These are phyloP conservation scores for Gambusia holbrooki DNA, from an alignment of 2,113 vertebrate species.

Conservation along the genomic window DNA sequence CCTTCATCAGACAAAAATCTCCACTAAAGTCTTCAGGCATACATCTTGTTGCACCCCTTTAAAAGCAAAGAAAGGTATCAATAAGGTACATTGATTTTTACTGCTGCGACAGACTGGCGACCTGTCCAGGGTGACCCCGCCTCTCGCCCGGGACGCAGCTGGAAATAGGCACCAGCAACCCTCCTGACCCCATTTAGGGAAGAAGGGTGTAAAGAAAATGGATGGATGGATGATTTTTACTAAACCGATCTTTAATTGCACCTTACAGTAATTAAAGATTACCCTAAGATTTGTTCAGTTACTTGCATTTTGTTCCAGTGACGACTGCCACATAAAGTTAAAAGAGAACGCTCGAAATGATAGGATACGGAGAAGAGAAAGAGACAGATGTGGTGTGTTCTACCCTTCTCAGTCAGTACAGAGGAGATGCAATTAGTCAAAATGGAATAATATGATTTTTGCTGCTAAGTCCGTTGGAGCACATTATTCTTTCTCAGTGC, in stretches of 20 bases:
- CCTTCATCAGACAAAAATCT: too few species aligned
- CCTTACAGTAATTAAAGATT: background rate
- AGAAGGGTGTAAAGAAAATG: too few species aligned
- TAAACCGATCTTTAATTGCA: background rate
- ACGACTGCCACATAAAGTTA: conserved; percentile 46
- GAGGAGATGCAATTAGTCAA: conserved; percentile 68
- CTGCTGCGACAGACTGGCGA: too few species aligned
- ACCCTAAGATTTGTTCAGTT: conserved; percentile 2
- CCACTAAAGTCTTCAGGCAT: too few species aligned
- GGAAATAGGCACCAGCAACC: too few species aligned
- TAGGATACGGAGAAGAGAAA: conserved; percentile 4
- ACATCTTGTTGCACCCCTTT: too few species aligned
- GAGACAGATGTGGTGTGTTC: conserved; percentile 17
- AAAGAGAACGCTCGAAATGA: conserved; percentile 29
- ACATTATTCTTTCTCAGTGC: conserved; percentile 42
- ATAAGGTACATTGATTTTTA: background rate
- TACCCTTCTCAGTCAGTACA: conserved; percentile 24
- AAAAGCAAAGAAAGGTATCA: too few species aligned
- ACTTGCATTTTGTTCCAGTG: conserved; percentile 10
- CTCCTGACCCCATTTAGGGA: too few species aligned
- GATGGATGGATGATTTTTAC: too few species aligned
- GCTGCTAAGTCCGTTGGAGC: conserved; percentile 69
- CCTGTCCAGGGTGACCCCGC: too few species aligned
- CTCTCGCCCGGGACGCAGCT: too few species aligned
- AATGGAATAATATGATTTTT: conserved; percentile 76